These are phyloP conservation scores for Mellivora capensis DNA, from an alignment of 2,113 vertebrate species.

Conservation along the genomic window DNA sequence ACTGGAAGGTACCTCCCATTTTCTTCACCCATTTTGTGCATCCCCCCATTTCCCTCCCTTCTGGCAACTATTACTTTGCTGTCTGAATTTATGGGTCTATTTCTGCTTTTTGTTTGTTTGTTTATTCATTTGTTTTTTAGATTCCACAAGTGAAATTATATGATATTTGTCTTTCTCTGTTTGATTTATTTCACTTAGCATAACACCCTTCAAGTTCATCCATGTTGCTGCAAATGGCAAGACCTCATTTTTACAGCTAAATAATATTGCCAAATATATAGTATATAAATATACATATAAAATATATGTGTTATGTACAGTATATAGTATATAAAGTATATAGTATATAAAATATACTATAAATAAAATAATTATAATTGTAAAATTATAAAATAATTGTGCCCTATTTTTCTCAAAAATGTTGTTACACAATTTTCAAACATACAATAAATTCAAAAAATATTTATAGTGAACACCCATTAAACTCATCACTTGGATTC, in stretches of 20 bases:
- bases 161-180: not conserved
- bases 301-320: no score
- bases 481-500: not conserved
- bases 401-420: not conserved
- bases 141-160: not conserved
- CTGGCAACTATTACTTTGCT: not conserved
- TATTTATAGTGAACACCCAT: not conserved
- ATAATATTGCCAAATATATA: not conserved
- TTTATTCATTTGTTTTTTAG: not conserved
- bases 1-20: not conserved
- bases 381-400: not conserved
- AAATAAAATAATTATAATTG: no score
- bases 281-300: no score
- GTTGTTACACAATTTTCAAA: not conserved
- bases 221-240: not conserved
- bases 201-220: not conserved
- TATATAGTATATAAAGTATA: no score
- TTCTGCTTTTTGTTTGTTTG: not conserved
- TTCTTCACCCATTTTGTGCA: not conserved
- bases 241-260: not conserved
- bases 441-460: not conserved
- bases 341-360: no score
- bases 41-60: not conserved
- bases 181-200: not conserved
- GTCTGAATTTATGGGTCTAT: not conserved